A percentile compares a stretch with the other conserved stretches of the same genome.
Conservation (phyloP, 1,140 invertebrate species). For the Telenomus remus region DNA sequence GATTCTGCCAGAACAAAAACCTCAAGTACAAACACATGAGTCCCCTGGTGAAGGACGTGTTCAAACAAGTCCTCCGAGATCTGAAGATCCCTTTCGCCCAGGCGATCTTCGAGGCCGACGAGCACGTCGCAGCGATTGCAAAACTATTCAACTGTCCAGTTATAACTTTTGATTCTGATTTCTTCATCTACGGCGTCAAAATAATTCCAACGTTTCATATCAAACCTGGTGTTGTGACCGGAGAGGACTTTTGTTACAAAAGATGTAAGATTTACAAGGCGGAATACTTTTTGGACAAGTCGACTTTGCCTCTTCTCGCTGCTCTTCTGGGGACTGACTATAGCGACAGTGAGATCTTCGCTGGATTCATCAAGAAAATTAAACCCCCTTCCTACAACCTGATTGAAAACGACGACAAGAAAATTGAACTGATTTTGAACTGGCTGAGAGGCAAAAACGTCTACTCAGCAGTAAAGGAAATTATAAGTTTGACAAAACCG, state of each 20-base stretch:
- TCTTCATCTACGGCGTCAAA: slow-evolving; percentile 89
- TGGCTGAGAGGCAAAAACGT: background rate
- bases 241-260: too few species aligned
- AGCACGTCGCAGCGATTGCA: slow-evolving; percentile 86
- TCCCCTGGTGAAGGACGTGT: slow-evolving; percentile 80
- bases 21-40: background rate
- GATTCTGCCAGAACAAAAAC: slow-evolving; percentile 59
- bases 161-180: slow-evolving; percentile 92
- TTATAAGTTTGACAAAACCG: background rate
- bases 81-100: slow-evolving; percentile 80
- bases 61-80: slow-evolving; percentile 80
- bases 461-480: background rate
- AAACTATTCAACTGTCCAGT: slow-evolving; percentile 86
- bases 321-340: too few species aligned
- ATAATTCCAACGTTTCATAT: too few species aligned
- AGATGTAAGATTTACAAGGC: too few species aligned
- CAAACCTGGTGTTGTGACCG: slow-evolving; percentile 67
- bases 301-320: too few species aligned
- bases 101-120: slow-evolving; percentile 91
- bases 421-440: background rate
- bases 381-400: too few species aligned
- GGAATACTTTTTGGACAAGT: too few species aligned
- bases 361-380: too few species aligned
- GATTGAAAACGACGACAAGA: background rate
- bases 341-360: too few species aligned